These are phyloP conservation scores for Setophaga petechia DNA, from an alignment of 2,113 vertebrate genomes.

Conservation along the genomic window DNA sequence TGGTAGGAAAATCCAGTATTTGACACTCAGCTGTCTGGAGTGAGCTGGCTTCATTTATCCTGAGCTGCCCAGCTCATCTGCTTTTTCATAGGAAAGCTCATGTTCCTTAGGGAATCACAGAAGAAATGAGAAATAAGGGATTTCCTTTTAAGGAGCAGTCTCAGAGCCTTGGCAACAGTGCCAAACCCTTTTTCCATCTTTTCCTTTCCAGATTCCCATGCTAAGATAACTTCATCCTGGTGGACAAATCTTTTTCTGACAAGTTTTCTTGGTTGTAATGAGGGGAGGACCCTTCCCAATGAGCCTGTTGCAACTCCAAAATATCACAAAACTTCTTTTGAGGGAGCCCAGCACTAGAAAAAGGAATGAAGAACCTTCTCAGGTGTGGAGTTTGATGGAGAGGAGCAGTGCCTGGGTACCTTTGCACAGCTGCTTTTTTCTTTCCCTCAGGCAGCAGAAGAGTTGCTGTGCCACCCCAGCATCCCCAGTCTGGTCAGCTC, in stretches of 20 bases:
- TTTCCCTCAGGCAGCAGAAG: background rate
- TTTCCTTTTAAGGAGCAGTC: background rate
- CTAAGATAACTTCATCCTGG: background rate
- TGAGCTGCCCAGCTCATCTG: background rate
- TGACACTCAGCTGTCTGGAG: background rate
- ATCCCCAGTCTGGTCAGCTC: background rate
- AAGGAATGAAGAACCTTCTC: background rate
- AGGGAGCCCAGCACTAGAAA: background rate
- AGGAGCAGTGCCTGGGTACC: background rate
- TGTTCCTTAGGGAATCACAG: background rate
- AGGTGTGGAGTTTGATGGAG: background rate
- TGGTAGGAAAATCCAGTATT: background rate
- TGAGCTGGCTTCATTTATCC: background rate
- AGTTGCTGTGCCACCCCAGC: background rate
- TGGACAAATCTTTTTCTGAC: background rate
- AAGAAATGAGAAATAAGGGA: background rate
- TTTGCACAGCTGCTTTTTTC: background rate
- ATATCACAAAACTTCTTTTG: background rate
- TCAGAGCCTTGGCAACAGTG: background rate
- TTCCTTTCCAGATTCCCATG: background rate
- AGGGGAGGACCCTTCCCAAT: background rate
- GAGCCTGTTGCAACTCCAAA: background rate
- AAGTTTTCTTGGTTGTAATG: background rate
- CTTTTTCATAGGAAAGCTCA: background rate
- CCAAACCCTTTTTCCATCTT: background rate